Percentiles rank a stretch among this genome's conserved stretches.
phyloP scores from a whole-genome alignment of 2,888 invertebrate species.

The Scaptomyza flava region DNA sequence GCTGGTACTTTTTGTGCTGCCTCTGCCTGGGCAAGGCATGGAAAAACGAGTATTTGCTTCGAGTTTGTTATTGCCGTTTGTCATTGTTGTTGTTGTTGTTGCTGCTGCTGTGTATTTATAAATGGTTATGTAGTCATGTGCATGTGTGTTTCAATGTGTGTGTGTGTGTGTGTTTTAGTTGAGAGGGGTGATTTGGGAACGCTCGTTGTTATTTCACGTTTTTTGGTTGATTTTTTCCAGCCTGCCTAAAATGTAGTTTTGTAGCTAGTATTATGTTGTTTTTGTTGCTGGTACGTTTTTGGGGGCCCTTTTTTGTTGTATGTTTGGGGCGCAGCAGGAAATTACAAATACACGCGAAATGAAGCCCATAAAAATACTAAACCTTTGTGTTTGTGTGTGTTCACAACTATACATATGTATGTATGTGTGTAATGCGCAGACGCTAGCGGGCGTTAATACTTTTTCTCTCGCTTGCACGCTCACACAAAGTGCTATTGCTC shows the following conservation, averaged over 20 bases:
- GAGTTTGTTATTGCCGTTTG: conserved; percentile 64
- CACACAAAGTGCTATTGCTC: conserved; percentile 3
- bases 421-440: conserved; percentile 41
- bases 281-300: conserved; percentile 43
- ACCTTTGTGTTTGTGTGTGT: neutral
- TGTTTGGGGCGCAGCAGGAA: conserved; percentile 75
- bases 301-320: conserved; percentile 47
- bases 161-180: conserved; percentile 12
- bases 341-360: conserved; percentile 63
- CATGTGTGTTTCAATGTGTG: conserved; percentile 16
- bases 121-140: conserved; percentile 75
- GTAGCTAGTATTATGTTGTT: conserved; percentile 47
- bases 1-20: conserved; percentile 69
- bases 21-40: conserved; percentile 62
- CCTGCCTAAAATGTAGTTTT: conserved; percentile 71
- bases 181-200: conserved; percentile 66
- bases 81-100: conserved; percentile 52
- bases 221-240: conserved; percentile 16
- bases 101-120: conserved; percentile 66
- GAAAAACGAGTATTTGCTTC: conserved; percentile 74
- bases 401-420: conserved; percentile 4
- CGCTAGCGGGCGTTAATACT: conserved; percentile 47
- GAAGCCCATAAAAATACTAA: conserved; percentile 50
- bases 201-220: conserved; percentile 63
- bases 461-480: conserved; percentile 31